Conservation (phyloP, 2,797 vertebrate species). For the Delichon dasypus region DNA sequence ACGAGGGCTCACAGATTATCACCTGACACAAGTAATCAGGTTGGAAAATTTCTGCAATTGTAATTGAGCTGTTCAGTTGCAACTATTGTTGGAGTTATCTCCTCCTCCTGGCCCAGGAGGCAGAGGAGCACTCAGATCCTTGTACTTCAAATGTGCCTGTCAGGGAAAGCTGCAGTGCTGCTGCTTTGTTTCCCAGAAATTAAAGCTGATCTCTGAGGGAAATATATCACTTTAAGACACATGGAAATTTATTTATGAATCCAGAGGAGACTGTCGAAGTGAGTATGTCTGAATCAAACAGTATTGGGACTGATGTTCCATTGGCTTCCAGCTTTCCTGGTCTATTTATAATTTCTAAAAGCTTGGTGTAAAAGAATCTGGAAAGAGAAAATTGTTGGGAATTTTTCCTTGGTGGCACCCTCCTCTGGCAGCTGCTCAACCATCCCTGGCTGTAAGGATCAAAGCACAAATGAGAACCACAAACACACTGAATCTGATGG, state of each 20-base stretch:
- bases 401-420: background rate
- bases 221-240: background rate
- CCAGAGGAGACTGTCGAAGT: background rate
- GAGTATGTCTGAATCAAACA: background rate
- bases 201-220: background rate
- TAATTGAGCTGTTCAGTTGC: constrained; percentile 22
- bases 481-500: background rate
- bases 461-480: background rate
- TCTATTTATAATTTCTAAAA: background rate
- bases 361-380: background rate
- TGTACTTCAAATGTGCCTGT: background rate
- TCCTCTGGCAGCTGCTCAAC: background rate
- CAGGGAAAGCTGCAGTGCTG: background rate
- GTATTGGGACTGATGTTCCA: background rate
- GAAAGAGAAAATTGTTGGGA: background rate
- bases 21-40: constrained; percentile 10
- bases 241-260: background rate
- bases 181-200: constrained; percentile 19
- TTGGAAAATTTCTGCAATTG: constrained; percentile 25
- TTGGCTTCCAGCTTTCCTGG: background rate
- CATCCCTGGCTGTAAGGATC: background rate
- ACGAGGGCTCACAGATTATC: background rate
- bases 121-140: background rate
- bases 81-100: background rate
- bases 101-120: background rate